Percentiles rank a stretch among this genome's conserved stretches.
Evolutionary conservation across 2,888 invertebrate genomes (phyloP).

Genomic region (Gryllus longicercus): DNA sequence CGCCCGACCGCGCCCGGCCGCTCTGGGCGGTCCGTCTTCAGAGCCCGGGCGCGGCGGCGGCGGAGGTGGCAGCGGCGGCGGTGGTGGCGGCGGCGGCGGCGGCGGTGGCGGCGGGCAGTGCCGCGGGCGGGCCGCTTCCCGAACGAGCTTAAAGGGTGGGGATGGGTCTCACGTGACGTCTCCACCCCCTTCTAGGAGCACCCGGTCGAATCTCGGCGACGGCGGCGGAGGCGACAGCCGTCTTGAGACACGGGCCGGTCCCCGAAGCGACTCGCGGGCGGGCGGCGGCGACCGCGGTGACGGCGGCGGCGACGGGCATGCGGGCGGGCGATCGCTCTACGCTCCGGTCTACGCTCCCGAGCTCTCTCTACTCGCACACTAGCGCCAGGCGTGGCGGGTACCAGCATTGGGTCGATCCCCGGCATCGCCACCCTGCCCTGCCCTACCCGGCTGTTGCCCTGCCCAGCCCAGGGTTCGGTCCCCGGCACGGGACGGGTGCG

Average conservation of each 20-base stretch:
- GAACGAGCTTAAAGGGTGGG: background rate
- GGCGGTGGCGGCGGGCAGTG: background rate
- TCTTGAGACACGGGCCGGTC: background rate
- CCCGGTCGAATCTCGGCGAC: background rate
- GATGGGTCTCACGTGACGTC: background rate
- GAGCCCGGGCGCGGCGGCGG: background rate
- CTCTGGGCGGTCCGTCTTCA: conserved; percentile 8
- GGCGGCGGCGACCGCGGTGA: background rate
- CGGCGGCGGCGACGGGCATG: background rate
- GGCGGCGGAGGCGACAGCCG: background rate
- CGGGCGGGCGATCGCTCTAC: background rate
- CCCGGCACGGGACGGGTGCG: background rate
- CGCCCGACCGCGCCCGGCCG: background rate
- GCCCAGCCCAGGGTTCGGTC: background rate
- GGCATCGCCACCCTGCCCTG: background rate
- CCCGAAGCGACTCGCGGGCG: background rate
- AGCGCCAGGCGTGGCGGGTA: background rate
- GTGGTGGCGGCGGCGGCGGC: background rate
- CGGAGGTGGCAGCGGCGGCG: background rate
- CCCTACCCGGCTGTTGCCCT: background rate
- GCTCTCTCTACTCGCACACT: background rate
- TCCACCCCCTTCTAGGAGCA: background rate
- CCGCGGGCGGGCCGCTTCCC: background rate
- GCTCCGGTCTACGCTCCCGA: background rate
- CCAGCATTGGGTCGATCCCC: background rate